A percentile compares a stretch with the other conserved stretches of the same genome.
Evolutionary conservation across 92 coral and sea anemone genomes (phyloP).

Genomic region (Nematostella vectensis): DNA sequence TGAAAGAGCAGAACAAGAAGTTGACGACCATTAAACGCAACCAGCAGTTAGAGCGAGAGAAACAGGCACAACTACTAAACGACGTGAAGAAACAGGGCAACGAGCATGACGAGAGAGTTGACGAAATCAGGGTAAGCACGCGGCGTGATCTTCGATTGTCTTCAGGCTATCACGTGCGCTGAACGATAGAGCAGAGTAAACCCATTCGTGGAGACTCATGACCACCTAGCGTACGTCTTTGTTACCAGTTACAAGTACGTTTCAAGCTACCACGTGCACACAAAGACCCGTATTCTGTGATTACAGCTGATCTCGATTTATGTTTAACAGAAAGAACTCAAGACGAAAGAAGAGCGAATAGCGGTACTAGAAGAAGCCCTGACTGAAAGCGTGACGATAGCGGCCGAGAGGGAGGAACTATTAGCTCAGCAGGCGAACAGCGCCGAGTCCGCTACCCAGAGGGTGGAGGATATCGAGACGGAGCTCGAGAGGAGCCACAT

Average conservation of each 20-base stretch:
- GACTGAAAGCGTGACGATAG: slow-evolving; percentile 91
- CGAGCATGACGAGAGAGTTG: slow-evolving; percentile 63
- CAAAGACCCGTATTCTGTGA: too few species aligned
- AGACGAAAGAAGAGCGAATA: slow-evolving; percentile 72
- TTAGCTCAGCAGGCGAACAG: slow-evolving; percentile 88
- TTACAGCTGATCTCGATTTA: too few species aligned
- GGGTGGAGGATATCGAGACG: slow-evolving; percentile 79
- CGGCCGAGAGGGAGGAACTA: slow-evolving; percentile 86
- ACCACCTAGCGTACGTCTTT: too few species aligned
- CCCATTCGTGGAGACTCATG: not conserved
- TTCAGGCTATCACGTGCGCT: slow-evolving; percentile 1
- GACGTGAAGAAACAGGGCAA: slow-evolving; percentile 87
- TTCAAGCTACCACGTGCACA: too few species aligned
- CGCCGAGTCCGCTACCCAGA: slow-evolving; percentile 61
- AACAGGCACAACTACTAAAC: slow-evolving; percentile 80
- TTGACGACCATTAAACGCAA: slow-evolving; percentile 71
- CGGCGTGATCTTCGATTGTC: too few species aligned
- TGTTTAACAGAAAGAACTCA: slow-evolving; percentile 63
- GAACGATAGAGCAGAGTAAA: not conserved
- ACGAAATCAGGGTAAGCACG: slow-evolving; percentile 76
- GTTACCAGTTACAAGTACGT: too few species aligned
- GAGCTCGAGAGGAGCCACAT: slow-evolving; percentile 81
- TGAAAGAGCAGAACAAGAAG: slow-evolving; percentile 89
- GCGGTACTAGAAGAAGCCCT: slow-evolving; percentile 93
- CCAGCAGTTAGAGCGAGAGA: slow-evolving; percentile 92